Base-by-base conservation (phyloP, 2,888 invertebrate genomes). In the Drosophila differens region DNA sequence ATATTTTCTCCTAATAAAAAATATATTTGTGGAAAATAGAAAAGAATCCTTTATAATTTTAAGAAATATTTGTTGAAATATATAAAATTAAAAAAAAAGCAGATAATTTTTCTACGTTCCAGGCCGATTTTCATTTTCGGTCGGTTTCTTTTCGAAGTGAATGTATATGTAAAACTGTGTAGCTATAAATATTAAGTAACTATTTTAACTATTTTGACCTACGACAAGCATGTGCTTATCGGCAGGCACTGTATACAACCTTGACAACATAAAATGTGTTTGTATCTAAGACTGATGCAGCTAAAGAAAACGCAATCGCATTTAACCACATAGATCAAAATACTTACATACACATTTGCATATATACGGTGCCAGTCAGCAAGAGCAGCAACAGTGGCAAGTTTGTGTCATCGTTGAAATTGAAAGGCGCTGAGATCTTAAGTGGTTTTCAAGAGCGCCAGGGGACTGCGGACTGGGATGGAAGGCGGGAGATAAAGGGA, bases 181-280 rank as follows among this genome's bases (percentile, higher is more conserved):
- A n/a, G 1, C 22, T 47, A 16, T 25, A 47, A 25, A 47, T 25
- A 25, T 25, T 47, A 47, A 47, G 47, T 22, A 22, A 47, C 14
- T 22, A 14, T 47, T 22, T 22, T 0, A 4, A 22, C 5, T 35
- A 35, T 35, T 35, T 16, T 35, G 66, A 55, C 25, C 55, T 49
- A 63, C 55, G 52, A 55, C 53, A 73, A 71, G 65, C 32, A 59
- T 62, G 57, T 62, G 52, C 47, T n/a, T 37, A 57, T 51, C 58
- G 60, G 49, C 19, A 69, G 63, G 51, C 76, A 73, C 74, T 72
- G 73, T 71, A 41, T 16, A 32, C 57, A 71, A 69, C 86, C 86
- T 83, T 85, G 81, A 52, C 59, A 67, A 59, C 55, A 54, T 22
- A 55, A 39, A 3, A 33, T 37, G 39, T 54, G 41, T 39, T 32